Conservation (phyloP, 2,113 vertebrate species). For the Mellivora capensis region DNA sequence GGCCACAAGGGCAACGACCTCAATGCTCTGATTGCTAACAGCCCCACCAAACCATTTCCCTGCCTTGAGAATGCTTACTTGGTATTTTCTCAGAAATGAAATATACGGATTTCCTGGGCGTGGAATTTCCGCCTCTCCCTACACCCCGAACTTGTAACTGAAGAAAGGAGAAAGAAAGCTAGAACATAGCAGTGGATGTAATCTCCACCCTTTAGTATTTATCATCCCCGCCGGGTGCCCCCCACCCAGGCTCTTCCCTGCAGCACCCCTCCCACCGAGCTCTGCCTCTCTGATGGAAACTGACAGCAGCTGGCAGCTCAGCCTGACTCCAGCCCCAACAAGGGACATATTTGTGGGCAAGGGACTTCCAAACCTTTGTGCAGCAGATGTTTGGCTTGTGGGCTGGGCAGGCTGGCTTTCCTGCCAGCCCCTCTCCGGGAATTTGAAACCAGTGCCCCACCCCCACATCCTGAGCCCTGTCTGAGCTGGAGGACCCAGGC, state of each 20-base stretch:
- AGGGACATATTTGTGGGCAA: conserved; percentile 69
- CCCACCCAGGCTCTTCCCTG: neutral
- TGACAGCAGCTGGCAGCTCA: conserved; percentile 7
- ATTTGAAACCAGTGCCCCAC: neutral
- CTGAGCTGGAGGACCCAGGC: neutral
- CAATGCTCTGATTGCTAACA: neutral
- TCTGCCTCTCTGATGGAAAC: conserved; percentile 37
- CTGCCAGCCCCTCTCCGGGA: neutral
- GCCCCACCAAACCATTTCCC: neutral
- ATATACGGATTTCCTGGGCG: conserved; percentile 46
- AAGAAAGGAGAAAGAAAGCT: conserved; percentile 13
- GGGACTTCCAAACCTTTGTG: conserved; percentile 47
- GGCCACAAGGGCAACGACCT: rapidly evolving
- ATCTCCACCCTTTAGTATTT: neutral
- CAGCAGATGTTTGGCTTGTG: conserved; percentile 63
- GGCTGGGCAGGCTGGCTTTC: neutral
- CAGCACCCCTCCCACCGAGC: neutral
- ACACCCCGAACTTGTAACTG: conserved; percentile 26
- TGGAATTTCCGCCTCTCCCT: conserved; percentile 56
- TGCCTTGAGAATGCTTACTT: neutral
- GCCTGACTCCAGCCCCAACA: neutral
- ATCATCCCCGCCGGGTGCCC: neutral
- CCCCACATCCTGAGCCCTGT: neutral
- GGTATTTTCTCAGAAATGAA: conserved; percentile 50
- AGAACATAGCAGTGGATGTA: neutral